Conservation (phyloP, 2,797 vertebrate species). For the Sebastes minor region DNA sequence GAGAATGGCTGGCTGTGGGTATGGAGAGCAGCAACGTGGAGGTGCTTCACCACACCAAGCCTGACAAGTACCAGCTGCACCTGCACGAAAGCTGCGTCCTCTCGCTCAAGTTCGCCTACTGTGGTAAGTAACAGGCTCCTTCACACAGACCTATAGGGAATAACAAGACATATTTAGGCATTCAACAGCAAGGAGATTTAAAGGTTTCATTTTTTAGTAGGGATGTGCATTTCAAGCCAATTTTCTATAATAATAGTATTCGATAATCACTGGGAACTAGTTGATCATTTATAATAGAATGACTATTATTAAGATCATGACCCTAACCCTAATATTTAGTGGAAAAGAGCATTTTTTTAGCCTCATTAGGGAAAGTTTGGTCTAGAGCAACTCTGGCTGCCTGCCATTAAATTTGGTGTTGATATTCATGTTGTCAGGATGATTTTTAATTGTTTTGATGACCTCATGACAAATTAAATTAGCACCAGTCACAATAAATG, state of each 20-base stretch:
- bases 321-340: neutral
- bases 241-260: too few species aligned
- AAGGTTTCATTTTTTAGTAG: neutral
- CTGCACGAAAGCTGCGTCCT: slow-evolving; percentile 97
- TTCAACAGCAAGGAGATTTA: neutral
- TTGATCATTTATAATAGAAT: too few species aligned
- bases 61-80: slow-evolving; percentile 97
- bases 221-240: too few species aligned
- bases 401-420: neutral
- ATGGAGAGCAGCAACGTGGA: slow-evolving; percentile 99
- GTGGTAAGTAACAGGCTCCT: slow-evolving; percentile 81
- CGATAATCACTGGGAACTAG: too few species aligned
- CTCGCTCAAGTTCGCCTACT: slow-evolving; percentile 96
- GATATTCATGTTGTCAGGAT: neutral
- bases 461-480: neutral
- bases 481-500: neutral
- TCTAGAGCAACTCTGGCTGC: too few species aligned
- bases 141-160: neutral
- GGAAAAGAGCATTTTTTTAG: too few species aligned
- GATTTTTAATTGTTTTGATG: neutral
- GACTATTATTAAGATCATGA: too few species aligned
- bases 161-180: neutral
- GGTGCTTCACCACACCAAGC: slow-evolving; percentile 94
- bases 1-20: slow-evolving; percentile 95
- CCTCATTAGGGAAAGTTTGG: neutral